Conservation (phyloP, 2,113 vertebrate species). For the Toxostoma redivivum region DNA sequence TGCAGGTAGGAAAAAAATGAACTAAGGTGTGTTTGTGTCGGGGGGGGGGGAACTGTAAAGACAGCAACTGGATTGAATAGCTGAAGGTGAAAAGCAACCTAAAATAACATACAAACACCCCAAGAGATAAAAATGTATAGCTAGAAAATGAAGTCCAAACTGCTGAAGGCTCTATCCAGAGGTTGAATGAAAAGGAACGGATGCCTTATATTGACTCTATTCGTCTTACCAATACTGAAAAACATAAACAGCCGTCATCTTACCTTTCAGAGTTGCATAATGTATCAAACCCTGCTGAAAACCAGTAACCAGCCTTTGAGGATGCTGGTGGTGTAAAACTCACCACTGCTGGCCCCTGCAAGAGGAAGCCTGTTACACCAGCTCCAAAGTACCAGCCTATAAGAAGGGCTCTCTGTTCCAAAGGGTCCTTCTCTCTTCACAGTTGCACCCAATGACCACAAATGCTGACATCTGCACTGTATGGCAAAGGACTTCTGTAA, state of each 20-base stretch:
- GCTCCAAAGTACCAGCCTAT: background rate
- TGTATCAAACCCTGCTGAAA: background rate
- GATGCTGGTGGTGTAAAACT: background rate
- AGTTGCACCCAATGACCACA: background rate
- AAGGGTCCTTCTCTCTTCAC: background rate
- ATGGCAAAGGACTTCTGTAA: background rate
- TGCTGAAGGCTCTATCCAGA: background rate
- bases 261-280: background rate
- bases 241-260: background rate
- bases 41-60: background rate
- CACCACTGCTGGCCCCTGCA: rapidly evolving
- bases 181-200: background rate
- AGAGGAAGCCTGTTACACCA: background rate
- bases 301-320: background rate
- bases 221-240: background rate
- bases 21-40: too few relatives aligned
- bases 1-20: background rate
- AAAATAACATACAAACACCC: background rate
- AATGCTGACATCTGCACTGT: background rate
- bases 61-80: background rate
- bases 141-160: background rate
- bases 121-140: background rate
- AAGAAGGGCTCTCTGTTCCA: background rate
- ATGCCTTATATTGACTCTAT: background rate
- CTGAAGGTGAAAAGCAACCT: background rate